A percentile compares a stretch with the other conserved stretches of the same genome.
Conservation (phyloP, 2,888 invertebrate species). For the Furcula furcula region DNA sequence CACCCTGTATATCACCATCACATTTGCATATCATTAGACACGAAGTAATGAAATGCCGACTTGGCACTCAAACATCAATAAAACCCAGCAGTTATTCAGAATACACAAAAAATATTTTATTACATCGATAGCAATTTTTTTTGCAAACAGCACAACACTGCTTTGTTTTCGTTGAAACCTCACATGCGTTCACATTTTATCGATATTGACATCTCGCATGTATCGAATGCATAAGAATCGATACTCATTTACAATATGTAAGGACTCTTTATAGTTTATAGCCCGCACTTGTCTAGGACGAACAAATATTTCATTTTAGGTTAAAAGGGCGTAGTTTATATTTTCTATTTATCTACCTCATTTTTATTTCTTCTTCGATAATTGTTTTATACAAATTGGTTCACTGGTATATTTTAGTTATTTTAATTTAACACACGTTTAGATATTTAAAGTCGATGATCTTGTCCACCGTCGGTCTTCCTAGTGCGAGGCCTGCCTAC, state of each 20-base stretch:
- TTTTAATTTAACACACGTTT: no score
- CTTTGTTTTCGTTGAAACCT: constrained; percentile 19
- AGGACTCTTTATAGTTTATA: constrained; percentile 14
- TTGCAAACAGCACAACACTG: constrained; percentile 19
- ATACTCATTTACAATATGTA: constrained; percentile 19
- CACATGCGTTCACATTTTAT: constrained; percentile 24
- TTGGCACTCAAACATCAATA: constrained; percentile 22
- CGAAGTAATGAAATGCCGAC: constrained; percentile 22
- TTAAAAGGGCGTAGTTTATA: constrained; percentile 4
- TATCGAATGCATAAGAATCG: constrained; percentile 9
- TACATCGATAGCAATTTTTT: constrained; percentile 23
- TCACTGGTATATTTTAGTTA: constrained; percentile 9
- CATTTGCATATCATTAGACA: constrained; percentile 17
- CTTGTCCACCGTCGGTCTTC: no score
- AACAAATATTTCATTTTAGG: constrained; percentile 24
- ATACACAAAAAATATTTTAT: constrained; percentile 31
- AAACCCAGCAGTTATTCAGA: constrained; percentile 26
- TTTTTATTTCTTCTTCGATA: constrained; percentile 17
- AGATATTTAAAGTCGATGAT: no score
- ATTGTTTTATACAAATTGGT: constrained; percentile 19
- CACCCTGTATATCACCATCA: constrained; percentile 7
- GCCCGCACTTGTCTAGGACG: constrained; percentile 11
- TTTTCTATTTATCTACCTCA: constrained; percentile 17
- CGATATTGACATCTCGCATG: constrained; percentile 31
- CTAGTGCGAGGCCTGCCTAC: no score